Conservation (phyloP, 2,888 invertebrate species). For the Pomacea canaliculata region DNA sequence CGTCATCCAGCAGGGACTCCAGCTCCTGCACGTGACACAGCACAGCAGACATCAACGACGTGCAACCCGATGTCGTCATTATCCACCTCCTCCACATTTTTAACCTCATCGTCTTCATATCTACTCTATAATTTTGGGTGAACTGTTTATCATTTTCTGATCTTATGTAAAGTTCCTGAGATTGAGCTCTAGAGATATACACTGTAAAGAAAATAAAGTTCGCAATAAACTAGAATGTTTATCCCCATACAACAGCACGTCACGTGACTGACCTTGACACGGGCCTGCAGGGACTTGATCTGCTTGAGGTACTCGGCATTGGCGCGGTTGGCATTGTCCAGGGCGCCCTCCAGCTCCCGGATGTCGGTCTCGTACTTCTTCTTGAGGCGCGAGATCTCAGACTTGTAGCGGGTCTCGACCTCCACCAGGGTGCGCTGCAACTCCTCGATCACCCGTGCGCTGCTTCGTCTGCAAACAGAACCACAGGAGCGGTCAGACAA, state of each 20-base stretch:
- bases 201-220: too few species aligned
- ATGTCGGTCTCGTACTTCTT: conserved; percentile 70
- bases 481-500: too few species aligned
- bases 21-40: conserved; percentile 59
- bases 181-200: neutral
- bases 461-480: conserved; percentile 62
- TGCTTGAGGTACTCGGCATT: conserved; percentile 84
- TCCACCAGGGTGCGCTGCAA: conserved; percentile 69
- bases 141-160: neutral
- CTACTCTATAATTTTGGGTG: neutral
- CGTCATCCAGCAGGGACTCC: conserved; percentile 66
- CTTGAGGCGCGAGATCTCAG: conserved; percentile 68
- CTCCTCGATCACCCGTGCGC: conserved; percentile 69
- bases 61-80: neutral
- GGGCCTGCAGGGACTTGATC: conserved; percentile 96
- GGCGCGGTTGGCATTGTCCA: conserved; percentile 98
- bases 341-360: conserved; percentile 70
- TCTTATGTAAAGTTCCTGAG: neutral
- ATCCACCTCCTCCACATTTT: neutral
- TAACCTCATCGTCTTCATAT: neutral
- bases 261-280: conserved; percentile 77
- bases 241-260: too few species aligned
- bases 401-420: conserved; percentile 69
- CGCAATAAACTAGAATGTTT: too few species aligned
- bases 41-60: neutral